Evolutionary conservation across 2,113 vertebrate genomes (phyloP).

Genomic region (Hydropotes inermis): DNA sequence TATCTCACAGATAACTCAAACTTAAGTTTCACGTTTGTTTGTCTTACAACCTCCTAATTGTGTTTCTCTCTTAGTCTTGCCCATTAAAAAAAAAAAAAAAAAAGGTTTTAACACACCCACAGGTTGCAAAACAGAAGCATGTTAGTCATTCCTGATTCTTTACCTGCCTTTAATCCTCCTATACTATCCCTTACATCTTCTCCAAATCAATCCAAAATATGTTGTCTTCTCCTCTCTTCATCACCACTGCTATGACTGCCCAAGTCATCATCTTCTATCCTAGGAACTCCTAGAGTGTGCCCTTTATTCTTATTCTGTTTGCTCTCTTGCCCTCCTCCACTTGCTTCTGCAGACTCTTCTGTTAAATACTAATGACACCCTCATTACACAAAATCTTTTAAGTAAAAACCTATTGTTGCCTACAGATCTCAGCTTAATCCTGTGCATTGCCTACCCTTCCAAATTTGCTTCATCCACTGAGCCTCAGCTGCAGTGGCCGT

Average conservation of each 20-base stretch:
- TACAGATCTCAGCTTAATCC: not conserved
- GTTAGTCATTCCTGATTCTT: not conserved
- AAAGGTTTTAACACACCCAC: not conserved
- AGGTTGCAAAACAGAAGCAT: not conserved
- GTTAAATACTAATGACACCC: not conserved
- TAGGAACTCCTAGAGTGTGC: not conserved
- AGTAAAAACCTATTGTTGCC: not conserved
- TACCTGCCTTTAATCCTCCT: not conserved
- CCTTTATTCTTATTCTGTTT: not conserved
- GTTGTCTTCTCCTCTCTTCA: not conserved
- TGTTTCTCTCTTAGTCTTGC: not conserved
- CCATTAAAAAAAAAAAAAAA: not conserved
- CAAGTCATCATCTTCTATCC: not conserved
- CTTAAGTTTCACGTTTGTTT: not conserved
- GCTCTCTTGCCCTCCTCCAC: not conserved
- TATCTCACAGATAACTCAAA: not conserved
- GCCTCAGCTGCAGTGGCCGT: not conserved
- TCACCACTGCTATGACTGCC: rapidly evolving
- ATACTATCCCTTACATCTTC: not conserved
- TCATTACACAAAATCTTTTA: not conserved
- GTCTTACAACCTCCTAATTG: not conserved
- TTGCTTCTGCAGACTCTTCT: not conserved
- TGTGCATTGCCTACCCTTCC: not conserved
- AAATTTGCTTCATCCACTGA: not conserved
- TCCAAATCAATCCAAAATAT: not conserved